Evolutionary conservation across 2,797 vertebrate species (phyloP).

Genomic region (Anabacerthia variegaticeps): DNA sequence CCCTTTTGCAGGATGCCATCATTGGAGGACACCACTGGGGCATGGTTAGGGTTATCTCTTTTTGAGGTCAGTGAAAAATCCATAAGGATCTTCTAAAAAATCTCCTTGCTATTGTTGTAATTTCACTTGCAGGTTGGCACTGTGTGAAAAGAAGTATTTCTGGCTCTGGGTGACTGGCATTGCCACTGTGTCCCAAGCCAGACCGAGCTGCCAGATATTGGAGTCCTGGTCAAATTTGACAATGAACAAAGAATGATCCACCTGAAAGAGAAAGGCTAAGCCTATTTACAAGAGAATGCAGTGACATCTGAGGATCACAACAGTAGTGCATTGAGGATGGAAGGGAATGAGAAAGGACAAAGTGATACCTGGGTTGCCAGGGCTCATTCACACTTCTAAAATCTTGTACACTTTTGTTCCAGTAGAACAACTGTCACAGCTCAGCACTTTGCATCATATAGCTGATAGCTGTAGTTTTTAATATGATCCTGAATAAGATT

Average conservation of each 20-base stretch:
- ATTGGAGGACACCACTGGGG: fast-evolving
- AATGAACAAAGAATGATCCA: not conserved
- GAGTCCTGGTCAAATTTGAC: not conserved
- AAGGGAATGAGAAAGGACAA: not conserved
- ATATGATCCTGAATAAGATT: not conserved
- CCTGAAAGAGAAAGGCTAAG: not conserved
- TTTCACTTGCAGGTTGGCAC: not conserved
- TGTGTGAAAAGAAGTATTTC: not conserved
- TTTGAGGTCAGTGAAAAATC: not conserved
- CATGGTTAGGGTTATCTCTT: not conserved
- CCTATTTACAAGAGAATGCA: not conserved
- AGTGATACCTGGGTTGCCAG: not conserved
- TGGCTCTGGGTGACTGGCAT: not conserved
- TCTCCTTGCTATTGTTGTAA: not conserved
- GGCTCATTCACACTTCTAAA: not conserved
- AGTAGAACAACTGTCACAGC: not conserved
- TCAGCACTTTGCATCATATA: not conserved
- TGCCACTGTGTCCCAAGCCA: fast-evolving
- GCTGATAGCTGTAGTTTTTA: not conserved
- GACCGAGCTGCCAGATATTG: not conserved
- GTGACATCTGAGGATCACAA: not conserved
- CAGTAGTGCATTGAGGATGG: not conserved
- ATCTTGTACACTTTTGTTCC: not conserved
- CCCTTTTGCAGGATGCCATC: not conserved
- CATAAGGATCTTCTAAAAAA: not conserved